Percentiles rank a stretch among this genome's conserved stretches.
phyloP scores from a whole-genome alignment of 1,140 invertebrate genomes.

The Polyergus mexicanus region DNA sequence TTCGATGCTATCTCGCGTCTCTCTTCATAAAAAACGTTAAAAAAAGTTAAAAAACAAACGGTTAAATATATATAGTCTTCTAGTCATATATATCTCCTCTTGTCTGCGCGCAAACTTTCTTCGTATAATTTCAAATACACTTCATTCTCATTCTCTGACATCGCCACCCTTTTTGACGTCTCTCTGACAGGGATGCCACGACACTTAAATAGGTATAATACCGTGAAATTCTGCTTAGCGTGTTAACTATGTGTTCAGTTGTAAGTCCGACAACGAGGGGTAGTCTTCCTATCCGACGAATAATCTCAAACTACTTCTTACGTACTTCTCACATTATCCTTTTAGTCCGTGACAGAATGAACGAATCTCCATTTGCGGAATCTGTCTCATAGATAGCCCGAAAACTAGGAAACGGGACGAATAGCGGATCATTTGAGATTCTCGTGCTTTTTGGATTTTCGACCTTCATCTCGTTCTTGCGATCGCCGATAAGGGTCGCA shows the following conservation, averaged over 20 bases:
- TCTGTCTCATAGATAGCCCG: neutral
- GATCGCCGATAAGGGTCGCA: constrained; percentile 24
- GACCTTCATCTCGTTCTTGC: neutral
- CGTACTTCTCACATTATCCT: neutral
- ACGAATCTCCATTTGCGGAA: neutral
- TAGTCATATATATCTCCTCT: neutral
- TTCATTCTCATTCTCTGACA: neutral
- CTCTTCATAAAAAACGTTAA: neutral
- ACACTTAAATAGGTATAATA: constrained; percentile 73
- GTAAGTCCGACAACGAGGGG: constrained; percentile 59
- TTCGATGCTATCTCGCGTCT: neutral
- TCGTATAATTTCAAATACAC: neutral
- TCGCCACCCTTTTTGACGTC: neutral
- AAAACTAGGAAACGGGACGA: neutral
- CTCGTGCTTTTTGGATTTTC: constrained; percentile 21
- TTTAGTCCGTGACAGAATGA: neutral
- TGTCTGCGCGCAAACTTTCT: neutral
- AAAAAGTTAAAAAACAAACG: neutral
- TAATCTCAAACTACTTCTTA: constrained; percentile 72
- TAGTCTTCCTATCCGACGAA: constrained; percentile 62
- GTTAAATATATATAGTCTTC: neutral
- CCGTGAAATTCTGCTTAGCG: constrained; percentile 68
- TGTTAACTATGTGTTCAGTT: constrained; percentile 71
- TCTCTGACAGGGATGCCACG: constrained; percentile 42
- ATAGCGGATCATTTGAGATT: constrained; percentile 23